Base-by-base conservation (phyloP, 2,888 invertebrate species). In the Meiosimyza decipiens region DNA sequence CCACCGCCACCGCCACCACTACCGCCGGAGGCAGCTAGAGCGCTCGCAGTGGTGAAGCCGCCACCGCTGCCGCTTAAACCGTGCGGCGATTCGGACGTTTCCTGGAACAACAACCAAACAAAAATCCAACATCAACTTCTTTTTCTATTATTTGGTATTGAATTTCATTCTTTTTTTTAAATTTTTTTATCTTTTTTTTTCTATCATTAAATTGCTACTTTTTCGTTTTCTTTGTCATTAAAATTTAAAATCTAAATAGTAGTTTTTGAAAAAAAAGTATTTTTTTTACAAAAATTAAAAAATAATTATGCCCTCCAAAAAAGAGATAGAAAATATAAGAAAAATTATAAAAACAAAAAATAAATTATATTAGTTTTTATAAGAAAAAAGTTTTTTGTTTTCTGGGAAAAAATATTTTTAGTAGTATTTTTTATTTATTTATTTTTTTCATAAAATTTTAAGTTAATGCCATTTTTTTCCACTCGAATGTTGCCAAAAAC, bases 61-160 rank as follows among this genome's bases (percentile, higher is more conserved):
- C 81, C 79, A 79, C 81, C 81, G 80, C 84, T 82, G 79, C 85
- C 85, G 83, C 88, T 89, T 88, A 89, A 90, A 89, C 90, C 91
- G 91, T 91, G 92, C 91, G 91, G 92, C 92, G 86, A 87, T 84
- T 87, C 87, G 81, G 87, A 87, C 89, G 90, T 89, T 92, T 95
- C 95, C 95, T 95, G 95, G 94, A 94, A 95, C 85, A 85, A 94
- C 84, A 70, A 84, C 93, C 94, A 92, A 92, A 92, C 91, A 91
- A 91, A 90, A 87, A 87, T 87, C 94, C 94, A 94, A 84, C 94
- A 95, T 94, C 95, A 95, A 94, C 94, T 94, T 94, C 92, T 91
- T 86, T 87, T 82, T 78, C 73, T 79, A 79, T 80, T 80, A 72
- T 76, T 76, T 76, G 77, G 79, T 77, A 74, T 75, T 77, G 77